A percentile compares a stretch with the other conserved stretches of the same genome.
Evolutionary conservation across 2,888 invertebrate genomes (phyloP).

Genomic region (Gortyna flavago): DNA sequence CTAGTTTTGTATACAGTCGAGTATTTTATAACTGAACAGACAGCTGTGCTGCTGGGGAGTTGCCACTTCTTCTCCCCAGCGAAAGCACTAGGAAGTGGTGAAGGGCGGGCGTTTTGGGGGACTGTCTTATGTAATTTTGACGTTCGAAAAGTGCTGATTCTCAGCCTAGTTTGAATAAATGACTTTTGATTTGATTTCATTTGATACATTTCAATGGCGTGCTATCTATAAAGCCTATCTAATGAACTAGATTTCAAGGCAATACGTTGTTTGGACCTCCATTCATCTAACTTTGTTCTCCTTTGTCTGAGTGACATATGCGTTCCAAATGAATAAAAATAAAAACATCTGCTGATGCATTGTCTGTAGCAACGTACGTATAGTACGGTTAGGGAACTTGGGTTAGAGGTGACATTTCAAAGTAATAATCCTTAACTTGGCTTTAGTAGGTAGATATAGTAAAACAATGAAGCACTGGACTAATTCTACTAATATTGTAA

Average conservation of each 20-base stretch:
- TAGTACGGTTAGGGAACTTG: not conserved
- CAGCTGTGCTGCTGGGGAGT: too few species aligned
- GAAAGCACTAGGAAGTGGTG: too few species aligned
- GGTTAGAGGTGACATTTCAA: not conserved
- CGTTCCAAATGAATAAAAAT: not conserved
- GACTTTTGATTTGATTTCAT: too few species aligned
- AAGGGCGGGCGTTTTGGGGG: too few species aligned
- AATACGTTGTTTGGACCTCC: not conserved
- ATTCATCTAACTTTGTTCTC: conserved; percentile 10
- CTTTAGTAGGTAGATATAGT: not conserved
- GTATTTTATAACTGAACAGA: too few species aligned
- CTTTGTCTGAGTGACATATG: conserved; percentile 1
- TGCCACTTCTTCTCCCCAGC: too few species aligned
- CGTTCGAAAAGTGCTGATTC: too few species aligned
- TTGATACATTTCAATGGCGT: not conserved
- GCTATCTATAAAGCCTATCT: not conserved
- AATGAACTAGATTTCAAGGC: conserved; percentile 16
- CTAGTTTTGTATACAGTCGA: too few species aligned
- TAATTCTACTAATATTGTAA: not conserved
- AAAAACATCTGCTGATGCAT: not conserved
- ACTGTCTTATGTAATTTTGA: too few species aligned
- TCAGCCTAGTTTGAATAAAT: too few species aligned
- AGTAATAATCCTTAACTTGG: not conserved
- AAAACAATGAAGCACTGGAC: not conserved
- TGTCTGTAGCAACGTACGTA: not conserved